phyloP scores from a whole-genome alignment of 1,140 invertebrate species.

The Scaptomyza pallida region DNA sequence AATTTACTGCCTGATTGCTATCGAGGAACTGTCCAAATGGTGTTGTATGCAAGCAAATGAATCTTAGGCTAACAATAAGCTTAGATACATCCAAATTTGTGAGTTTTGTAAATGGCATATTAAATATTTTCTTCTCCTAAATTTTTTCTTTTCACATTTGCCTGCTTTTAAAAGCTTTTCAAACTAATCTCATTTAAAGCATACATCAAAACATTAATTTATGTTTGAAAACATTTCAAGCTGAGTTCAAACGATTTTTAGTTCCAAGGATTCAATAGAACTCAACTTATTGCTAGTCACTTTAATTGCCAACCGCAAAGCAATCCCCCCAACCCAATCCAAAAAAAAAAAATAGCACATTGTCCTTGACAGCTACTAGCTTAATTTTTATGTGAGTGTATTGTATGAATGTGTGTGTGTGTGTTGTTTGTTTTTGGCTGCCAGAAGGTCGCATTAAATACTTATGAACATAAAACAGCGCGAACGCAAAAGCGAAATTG shows the following conservation, averaged over 20 bases:
- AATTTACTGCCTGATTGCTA: too few species aligned
- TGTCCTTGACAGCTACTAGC: constrained; percentile 42
- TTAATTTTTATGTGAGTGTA: not conserved
- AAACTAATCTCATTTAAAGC: too few species aligned
- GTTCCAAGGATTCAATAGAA: not conserved
- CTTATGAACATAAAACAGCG: constrained; percentile 51
- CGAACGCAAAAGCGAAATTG: constrained; percentile 27
- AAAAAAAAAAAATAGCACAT: constrained; percentile 4
- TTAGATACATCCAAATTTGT: too few species aligned
- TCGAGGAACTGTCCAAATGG: too few species aligned
- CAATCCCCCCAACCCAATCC: too few species aligned
- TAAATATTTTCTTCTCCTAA: too few species aligned
- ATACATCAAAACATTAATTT: too few species aligned
- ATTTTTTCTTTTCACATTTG: too few species aligned
- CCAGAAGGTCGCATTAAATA: constrained; percentile 53
- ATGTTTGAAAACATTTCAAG: not conserved
- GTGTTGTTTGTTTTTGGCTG: constrained; percentile 2
- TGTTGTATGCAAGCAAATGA: too few species aligned
- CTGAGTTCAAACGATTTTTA: not conserved
- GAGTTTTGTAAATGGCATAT: too few species aligned
- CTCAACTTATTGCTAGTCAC: not conserved
- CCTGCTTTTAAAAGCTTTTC: too few species aligned
- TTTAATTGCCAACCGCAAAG: constrained; percentile 34
- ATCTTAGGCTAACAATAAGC: too few species aligned
- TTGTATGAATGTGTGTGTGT: not conserved